phyloP scores from a whole-genome alignment of 2,888 invertebrate genomes.

The Odontocolon sp. region DNA sequence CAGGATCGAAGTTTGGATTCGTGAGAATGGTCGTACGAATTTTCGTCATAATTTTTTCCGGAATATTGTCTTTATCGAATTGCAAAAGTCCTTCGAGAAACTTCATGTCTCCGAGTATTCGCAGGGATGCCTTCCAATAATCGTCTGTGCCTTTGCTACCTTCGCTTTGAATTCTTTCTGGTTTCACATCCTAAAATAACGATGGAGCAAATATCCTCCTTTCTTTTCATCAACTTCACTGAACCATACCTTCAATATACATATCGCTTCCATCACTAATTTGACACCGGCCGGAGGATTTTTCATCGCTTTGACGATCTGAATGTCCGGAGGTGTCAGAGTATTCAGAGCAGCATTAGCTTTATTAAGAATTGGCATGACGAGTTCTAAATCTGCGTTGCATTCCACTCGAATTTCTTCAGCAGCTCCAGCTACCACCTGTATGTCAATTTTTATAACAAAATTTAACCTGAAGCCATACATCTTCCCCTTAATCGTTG shows the following conservation, averaged over 20 bases:
- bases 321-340: conserved; percentile 95
- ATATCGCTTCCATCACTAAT: conserved; percentile 98
- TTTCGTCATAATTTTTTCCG: conserved; percentile 90
- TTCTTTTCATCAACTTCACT: background rate
- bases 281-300: conserved; percentile 95
- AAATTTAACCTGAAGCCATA: too few relatives aligned
- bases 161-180: conserved; percentile 90
- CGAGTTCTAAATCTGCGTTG: conserved; percentile 94
- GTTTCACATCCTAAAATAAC: conserved; percentile 88
- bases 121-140: conserved; percentile 96
- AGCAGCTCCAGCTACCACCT: conserved; percentile 82
- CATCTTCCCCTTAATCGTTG: too few relatives aligned
- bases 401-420: conserved; percentile 96
- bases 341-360: conserved; percentile 95
- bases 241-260: conserved; percentile 92
- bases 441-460: background rate
- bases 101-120: conserved; percentile 93
- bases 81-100: conserved; percentile 93
- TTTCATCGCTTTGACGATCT: conserved; percentile 98
- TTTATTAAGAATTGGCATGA: conserved; percentile 93
- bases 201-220: background rate
- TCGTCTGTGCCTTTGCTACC: conserved; percentile 94
- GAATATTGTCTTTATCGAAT: conserved; percentile 97
- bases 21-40: conserved; percentile 90
- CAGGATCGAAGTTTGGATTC: conserved; percentile 95